phyloP scores from a whole-genome alignment of 1,140 invertebrate species.

The Streblospio benedicti region DNA sequence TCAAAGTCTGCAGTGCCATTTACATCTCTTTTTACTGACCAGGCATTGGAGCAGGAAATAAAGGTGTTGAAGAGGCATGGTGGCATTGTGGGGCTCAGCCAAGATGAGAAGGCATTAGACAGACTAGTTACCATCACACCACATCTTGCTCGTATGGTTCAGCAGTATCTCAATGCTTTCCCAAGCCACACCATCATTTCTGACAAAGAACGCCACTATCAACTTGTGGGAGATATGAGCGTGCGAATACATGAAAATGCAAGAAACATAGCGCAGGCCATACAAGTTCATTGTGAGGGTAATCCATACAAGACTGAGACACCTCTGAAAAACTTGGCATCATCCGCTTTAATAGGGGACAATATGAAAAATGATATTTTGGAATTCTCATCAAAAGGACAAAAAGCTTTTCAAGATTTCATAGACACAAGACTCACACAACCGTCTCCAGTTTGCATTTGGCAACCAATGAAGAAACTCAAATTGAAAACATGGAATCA shows the following conservation, averaged over 20 bases:
- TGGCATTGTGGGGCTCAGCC: neutral
- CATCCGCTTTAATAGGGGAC: neutral
- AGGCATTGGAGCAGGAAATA: neutral
- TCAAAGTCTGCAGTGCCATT: neutral
- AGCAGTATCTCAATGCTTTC: constrained; percentile 1
- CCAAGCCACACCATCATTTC: neutral
- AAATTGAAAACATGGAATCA: neutral
- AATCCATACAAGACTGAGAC: neutral
- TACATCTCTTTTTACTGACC: neutral
- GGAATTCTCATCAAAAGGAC: neutral
- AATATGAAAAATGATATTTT: neutral
- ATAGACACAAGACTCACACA: neutral
- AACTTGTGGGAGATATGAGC: neutral
- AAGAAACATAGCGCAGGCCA: neutral
- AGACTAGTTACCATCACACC: constrained; percentile 5
- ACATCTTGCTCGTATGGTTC: neutral
- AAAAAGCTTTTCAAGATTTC: neutral
- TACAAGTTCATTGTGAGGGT: neutral
- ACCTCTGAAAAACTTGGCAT: neutral
- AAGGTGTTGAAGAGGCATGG: constrained; percentile 4
- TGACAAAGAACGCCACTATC: neutral
- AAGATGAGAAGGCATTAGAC: neutral
- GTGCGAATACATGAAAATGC: neutral
- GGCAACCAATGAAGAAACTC: constrained; percentile 3
- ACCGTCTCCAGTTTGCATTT: neutral